Base-by-base conservation (phyloP, 2,113 vertebrate species). In the Leucoraja erinaceus region DNA sequence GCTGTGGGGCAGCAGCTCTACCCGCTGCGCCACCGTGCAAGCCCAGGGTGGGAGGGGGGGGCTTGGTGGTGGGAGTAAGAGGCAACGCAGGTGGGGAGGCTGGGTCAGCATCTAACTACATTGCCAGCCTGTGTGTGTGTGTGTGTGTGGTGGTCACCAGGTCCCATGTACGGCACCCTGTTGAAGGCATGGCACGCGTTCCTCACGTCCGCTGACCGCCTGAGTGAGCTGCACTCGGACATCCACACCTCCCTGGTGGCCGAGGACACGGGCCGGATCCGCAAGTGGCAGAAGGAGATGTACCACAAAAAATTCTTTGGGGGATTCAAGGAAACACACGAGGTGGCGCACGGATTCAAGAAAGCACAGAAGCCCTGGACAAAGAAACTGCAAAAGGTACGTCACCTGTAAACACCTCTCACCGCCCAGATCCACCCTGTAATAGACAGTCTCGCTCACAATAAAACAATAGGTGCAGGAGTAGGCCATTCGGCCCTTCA, bases 351-450 rank as follows among this genome's bases (percentile, higher is more conserved):
- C 0, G 97, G 95, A 59, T 97, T 97, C 93, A 95, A 95, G 77
- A 96, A 95, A 7, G 96, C 97, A 2, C 97, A 97, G 95, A 97
- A 96, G 93, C 97, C 97, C 91, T 97, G 97, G 97, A 94, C 96
- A 86, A 97, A 97, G 94, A 97, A 96, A 93, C 93, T 97, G 77
- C 95, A 94, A 54, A 97, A 98, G 96, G 97, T 97, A 93, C 68
- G 63, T 90, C 18, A 63, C 25, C n/a, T 11, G 9, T 3, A 14
- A 9, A 8, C 8, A 6, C 8, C 31, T 7, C 38, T 47, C 38
- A 47, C 38, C 38, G 38, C 38, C 38, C 38, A 47, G 38, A 47
- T 3, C 38, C 38, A 47, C 38, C 38, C 38, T 47, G 38, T 3
- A 47, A 47, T 47, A 47, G 38, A 47, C 38, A 3, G 38, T 47